phyloP scores from a whole-genome alignment of 1,140 invertebrate genomes.

The Philotrypesis tridentata region DNA sequence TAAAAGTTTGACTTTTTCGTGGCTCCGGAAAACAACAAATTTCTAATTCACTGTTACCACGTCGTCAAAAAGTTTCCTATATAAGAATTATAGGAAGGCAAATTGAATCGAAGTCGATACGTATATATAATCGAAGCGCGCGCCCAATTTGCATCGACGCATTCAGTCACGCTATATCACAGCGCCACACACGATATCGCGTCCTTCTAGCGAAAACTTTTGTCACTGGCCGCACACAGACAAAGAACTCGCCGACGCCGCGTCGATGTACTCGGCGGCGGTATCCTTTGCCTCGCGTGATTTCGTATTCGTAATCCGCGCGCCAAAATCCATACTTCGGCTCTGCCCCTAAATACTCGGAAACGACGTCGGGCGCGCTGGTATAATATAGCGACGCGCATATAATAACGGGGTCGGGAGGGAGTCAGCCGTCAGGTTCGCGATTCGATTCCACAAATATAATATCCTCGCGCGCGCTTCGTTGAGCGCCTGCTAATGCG shows the following conservation, averaged over 20 bases:
- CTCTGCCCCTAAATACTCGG: conserved; percentile 52
- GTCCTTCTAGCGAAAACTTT: background rate
- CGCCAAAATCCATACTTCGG: conserved; percentile 27
- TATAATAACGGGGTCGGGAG: conserved; percentile 57
- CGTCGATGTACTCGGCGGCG: background rate
- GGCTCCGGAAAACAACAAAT: too few relatives aligned
- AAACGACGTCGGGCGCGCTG: conserved; percentile 50
- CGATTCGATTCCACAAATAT: conserved; percentile 57
- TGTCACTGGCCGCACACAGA: background rate
- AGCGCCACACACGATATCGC: background rate
- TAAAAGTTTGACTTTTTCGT: too few relatives aligned
- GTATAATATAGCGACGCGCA: conserved; percentile 29
- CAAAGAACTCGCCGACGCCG: background rate
- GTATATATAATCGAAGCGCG: background rate
- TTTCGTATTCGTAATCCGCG: conserved; percentile 39
- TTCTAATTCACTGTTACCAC: too few relatives aligned
- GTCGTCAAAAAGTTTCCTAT: too few relatives aligned
- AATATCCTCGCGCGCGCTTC: conserved; percentile 55
- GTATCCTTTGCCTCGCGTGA: conserved; percentile 18
- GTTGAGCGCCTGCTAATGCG: conserved; percentile 48
- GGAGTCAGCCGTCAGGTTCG: conserved; percentile 54
- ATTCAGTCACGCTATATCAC: background rate
- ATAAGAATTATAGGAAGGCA: too few relatives aligned
- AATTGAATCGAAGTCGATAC: too few relatives aligned
- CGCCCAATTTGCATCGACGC: background rate